Conservation (phyloP, 2,888 invertebrate genomes). For the Azorinus chamasolen region DNA sequence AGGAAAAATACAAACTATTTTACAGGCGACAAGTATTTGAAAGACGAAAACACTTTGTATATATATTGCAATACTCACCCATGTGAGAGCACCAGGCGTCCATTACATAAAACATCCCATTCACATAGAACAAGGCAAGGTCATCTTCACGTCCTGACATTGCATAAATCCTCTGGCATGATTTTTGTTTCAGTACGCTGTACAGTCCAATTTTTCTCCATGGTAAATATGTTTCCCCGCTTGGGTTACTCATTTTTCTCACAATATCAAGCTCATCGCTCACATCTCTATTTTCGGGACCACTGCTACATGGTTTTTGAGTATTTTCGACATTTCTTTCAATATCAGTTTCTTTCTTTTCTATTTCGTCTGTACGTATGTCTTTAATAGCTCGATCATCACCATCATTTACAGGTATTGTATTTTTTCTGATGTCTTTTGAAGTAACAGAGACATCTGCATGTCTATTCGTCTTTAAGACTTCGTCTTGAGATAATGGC, state of each 20-base stretch:
- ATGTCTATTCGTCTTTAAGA: background rate
- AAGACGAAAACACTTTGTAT: no score
- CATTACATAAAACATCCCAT: constrained; percentile 75
- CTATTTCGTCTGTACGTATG: background rate
- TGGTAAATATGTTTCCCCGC: background rate
- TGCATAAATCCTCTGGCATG: constrained; percentile 75
- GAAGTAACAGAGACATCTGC: no score
- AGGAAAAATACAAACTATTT: no score
- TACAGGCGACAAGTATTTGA: no score
- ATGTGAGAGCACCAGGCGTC: constrained; percentile 82
- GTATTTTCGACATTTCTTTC: background rate
- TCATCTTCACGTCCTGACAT: constrained; percentile 69
- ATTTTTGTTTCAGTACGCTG: constrained; percentile 55
- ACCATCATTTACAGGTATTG: background rate
- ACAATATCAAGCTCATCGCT: constrained; percentile 37
- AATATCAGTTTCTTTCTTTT: background rate
- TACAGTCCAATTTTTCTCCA: constrained; percentile 68
- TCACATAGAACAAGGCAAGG: constrained; percentile 72
- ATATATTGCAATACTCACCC: constrained; percentile 76
- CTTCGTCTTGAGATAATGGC: background rate
- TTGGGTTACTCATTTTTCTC: constrained; percentile 44
- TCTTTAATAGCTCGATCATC: background rate
- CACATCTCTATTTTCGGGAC: background rate
- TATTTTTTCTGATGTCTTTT: background rate
- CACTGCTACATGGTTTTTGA: background rate